phyloP scores from a whole-genome alignment of 2,113 vertebrate species.

The Tricholaema leucomelas region DNA sequence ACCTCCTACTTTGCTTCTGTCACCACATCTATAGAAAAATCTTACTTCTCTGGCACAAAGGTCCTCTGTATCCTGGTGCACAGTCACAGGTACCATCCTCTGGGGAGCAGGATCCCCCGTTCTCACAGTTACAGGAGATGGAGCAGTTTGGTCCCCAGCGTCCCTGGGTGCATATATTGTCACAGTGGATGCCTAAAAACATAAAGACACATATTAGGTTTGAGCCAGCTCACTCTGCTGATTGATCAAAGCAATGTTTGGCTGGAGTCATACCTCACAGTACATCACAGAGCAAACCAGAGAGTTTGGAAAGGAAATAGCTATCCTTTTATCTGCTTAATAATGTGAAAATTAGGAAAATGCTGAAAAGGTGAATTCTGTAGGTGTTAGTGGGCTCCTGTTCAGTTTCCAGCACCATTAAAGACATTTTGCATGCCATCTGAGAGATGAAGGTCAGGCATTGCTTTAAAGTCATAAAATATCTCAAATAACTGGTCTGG shows the following conservation, averaged over 20 bases:
- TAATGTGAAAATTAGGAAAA: constrained; percentile 47
- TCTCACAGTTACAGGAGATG: constrained; percentile 93
- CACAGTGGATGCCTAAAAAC: constrained; percentile 89
- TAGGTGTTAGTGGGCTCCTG: background rate
- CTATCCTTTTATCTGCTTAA: constrained; percentile 43
- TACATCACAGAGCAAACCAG: background rate
- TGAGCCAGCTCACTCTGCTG: background rate
- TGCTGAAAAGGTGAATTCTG: background rate
- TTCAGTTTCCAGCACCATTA: constrained; percentile 12
- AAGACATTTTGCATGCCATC: constrained; percentile 6
- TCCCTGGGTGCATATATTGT: constrained; percentile 88
- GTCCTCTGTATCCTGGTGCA: constrained; percentile 92
- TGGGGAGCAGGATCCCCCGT: constrained; percentile 93
- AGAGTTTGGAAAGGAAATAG: background rate
- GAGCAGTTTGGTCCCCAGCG: constrained; percentile 98
- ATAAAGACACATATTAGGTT: background rate
- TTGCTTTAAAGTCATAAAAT: constrained; percentile 45
- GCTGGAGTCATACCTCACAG: background rate
- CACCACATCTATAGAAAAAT: background rate
- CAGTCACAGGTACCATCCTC: constrained; percentile 95
- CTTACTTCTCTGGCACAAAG: constrained; percentile 97
- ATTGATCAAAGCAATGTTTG: background rate
- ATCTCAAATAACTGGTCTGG: background rate
- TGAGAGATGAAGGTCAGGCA: constrained; percentile 43
- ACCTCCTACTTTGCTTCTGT: background rate